Evolutionary conservation across 2,797 vertebrate species (phyloP).

Genomic region (Saguinus oedipus): DNA sequence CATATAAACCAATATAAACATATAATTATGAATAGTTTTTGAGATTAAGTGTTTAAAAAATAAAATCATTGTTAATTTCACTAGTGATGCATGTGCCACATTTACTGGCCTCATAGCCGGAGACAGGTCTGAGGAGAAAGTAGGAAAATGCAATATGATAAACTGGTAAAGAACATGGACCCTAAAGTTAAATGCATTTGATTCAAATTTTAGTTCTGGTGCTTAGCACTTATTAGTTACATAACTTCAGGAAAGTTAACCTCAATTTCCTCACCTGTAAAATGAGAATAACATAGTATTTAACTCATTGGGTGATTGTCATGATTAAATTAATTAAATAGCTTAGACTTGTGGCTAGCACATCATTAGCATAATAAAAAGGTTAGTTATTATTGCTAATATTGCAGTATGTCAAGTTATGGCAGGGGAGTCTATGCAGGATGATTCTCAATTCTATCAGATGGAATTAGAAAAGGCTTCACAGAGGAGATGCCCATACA

Average conservation of each 20-base stretch:
- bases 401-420: background rate
- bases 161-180: background rate
- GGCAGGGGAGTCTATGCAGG: too few relatives aligned
- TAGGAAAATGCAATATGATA: background rate
- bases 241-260: background rate
- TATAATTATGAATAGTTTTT: background rate
- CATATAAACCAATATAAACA: background rate
- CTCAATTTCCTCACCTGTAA: constrained; percentile 29
- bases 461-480: background rate
- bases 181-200: background rate
- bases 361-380: background rate
- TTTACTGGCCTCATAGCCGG: background rate
- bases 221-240: background rate
- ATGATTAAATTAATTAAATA: background rate
- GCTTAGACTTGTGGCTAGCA: background rate
- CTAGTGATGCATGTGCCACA: background rate
- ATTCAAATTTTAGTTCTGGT: background rate
- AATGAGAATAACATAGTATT: background rate
- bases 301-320: background rate
- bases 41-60: background rate
- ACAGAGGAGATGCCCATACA: too few relatives aligned
- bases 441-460: background rate
- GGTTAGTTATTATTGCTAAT: background rate
- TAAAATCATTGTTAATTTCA: background rate
- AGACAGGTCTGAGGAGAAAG: background rate